Conservation (phyloP, 2,113 vertebrate species). For the Phoenicopterus ruber region DNA sequence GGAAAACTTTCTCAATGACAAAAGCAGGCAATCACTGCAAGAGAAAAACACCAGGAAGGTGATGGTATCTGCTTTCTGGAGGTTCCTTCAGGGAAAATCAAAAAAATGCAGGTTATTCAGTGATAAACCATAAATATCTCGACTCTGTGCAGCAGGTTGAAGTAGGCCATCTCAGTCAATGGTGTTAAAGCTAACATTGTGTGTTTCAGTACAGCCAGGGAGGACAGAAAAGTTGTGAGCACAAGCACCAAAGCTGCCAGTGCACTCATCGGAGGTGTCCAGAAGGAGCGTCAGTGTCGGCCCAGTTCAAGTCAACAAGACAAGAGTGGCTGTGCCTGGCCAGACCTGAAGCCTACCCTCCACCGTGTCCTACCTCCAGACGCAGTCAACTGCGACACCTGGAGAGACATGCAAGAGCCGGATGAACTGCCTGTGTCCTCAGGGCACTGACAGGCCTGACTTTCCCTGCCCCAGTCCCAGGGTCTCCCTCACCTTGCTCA, state of each 20-base stretch:
- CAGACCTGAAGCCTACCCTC: background rate
- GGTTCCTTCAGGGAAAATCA: background rate
- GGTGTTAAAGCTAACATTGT: background rate
- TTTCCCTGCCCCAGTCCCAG: background rate
- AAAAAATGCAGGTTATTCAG: background rate
- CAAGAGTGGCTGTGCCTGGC: background rate
- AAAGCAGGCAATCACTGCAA: background rate
- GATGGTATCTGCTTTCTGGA: background rate
- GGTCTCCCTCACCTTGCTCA: accelerated
- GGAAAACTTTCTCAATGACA: background rate
- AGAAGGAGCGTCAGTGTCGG: background rate
- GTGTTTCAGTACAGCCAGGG: background rate
- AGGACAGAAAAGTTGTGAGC: background rate
- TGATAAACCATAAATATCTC: background rate
- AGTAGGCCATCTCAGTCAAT: background rate
- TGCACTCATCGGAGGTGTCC: background rate
- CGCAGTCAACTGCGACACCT: background rate
- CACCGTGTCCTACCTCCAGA: background rate
- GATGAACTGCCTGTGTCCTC: background rate
- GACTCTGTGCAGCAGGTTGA: background rate
- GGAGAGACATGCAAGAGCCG: background rate
- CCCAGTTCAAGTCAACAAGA: background rate
- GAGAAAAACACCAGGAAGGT: background rate
- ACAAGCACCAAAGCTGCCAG: background rate
- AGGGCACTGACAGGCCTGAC: background rate